Evolutionary conservation across 1,140 invertebrate genomes (phyloP).

Genomic region (Drosophila sp.): DNA sequence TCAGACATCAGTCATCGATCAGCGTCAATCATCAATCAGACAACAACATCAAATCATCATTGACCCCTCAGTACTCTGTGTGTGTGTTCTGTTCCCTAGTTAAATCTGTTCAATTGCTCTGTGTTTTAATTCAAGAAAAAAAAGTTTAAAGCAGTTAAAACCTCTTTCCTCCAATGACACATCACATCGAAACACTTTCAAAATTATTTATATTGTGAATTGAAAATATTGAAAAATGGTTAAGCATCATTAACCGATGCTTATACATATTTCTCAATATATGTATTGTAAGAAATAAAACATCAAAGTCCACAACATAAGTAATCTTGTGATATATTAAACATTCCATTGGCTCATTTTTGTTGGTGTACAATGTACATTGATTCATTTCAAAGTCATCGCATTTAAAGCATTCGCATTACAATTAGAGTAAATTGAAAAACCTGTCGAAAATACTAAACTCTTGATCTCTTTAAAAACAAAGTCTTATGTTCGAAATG

Average conservation of each 20-base stretch:
- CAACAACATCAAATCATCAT: background rate
- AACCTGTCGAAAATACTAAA: constrained; percentile 34
- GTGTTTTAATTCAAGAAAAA: constrained; percentile 1
- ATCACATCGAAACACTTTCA: background rate
- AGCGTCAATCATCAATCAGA: background rate
- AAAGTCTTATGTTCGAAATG: constrained; percentile 65
- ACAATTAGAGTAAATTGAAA: constrained; percentile 44
- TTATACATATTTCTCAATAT: too few species aligned
- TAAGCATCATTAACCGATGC: too few species aligned
- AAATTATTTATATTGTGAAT: constrained; percentile 12
- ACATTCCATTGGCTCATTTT: constrained; percentile 39
- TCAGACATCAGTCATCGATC: constrained; percentile 10
- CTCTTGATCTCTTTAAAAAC: constrained; percentile 23
- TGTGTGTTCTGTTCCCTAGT: constrained; percentile 1
- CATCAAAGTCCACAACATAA: background rate
- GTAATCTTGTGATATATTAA: constrained; percentile 17
- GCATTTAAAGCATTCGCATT: constrained; percentile 51
- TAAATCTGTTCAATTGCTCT: constrained; percentile 6
- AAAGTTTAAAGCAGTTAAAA: too few species aligned
- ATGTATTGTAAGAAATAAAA: too few species aligned
- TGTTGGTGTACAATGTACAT: constrained; percentile 65
- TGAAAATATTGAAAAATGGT: too few species aligned
- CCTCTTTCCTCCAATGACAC: background rate
- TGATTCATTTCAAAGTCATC: constrained; percentile 46
- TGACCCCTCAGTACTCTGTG: background rate